Base-by-base conservation (phyloP, 1,140 invertebrate species). In the Drosophila kikkawai region DNA sequence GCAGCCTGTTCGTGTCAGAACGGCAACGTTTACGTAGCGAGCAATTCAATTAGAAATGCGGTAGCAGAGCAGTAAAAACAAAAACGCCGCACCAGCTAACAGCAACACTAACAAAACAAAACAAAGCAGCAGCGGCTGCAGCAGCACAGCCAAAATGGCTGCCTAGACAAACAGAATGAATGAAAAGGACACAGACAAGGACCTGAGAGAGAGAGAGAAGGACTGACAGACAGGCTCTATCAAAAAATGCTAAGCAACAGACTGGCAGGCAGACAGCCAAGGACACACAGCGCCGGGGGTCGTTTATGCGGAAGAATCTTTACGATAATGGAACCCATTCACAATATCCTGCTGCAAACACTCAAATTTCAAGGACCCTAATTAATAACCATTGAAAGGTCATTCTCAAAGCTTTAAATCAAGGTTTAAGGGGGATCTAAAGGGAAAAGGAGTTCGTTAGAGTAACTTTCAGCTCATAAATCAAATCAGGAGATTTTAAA, bases 1-100 rank as follows among this genome's bases (percentile, higher is more conserved):
- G 74, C 63, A 67, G 61, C 53, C 61, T 67, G 45, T 69, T 74
- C 67, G 37, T 75, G 45, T 44, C 76, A 67, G 73, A 79, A 71
- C 69, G 75, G 48, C 83, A 70, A 68, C 67, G 80, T 88, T 88
- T 90, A 84, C 85, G 79, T 88, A 80, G 85, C 85, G 56, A 75
- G 82, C 79, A 90, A 90, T 90, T 90, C 85, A 88, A 88, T 88
- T 90, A 88, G 78, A 90, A 83, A 64, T 88, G 84, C 76, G 85
- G 77, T 79, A 59, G 74, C 74, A 76, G 47, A 76, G 47, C 82
- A 78, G 70, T 66, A 84, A 58, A 57, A 74, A 58, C 79, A 80
- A 55, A 78, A 80, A 44, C 61, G 26, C 34, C 9, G 29, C 59
- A 37, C 26, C 51, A 71, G 51, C 51, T 19, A 55, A 34, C 29